Percentiles rank a stretch among this genome's conserved stretches.
These are phyloP conservation scores for Pristionchus pacificus DNA, from an alignment of 1,140 invertebrate species.

Conservation along the genomic window DNA sequence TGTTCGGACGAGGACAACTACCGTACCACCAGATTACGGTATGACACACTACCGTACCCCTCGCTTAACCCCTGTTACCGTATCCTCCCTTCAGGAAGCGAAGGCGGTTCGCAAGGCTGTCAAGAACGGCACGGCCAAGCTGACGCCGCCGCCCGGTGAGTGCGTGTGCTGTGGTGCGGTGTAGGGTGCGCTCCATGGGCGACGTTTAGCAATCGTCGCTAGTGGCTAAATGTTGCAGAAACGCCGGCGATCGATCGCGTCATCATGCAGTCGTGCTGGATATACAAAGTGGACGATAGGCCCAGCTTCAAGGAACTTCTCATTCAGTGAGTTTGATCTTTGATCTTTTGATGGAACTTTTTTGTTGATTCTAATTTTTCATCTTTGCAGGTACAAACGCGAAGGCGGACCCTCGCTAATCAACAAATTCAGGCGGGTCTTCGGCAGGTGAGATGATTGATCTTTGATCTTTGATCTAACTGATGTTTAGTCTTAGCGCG, in stretches of 20 bases:
- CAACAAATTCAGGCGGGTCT: too few species aligned
- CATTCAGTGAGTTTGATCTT: too few species aligned
- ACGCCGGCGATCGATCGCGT: background rate
- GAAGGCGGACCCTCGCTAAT: too few species aligned
- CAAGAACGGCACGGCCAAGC: background rate
- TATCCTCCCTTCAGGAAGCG: background rate
- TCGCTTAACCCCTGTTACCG: background rate
- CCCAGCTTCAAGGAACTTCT: background rate
- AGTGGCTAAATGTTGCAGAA: background rate
- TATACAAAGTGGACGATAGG: background rate
- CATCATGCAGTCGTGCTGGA: background rate
- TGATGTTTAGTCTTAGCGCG: too few species aligned
- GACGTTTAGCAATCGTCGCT: background rate
- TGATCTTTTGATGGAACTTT: too few species aligned
- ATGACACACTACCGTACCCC: background rate
- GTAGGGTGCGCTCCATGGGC: too few species aligned
- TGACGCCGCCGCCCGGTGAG: too few species aligned
- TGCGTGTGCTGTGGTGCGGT: too few species aligned
- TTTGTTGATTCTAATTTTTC: too few species aligned
- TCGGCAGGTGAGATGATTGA: too few species aligned
- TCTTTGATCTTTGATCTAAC: too few species aligned
- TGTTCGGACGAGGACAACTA: constrained; percentile 15
- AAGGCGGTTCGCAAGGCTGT: background rate
- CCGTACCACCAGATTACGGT: constrained; percentile 1
- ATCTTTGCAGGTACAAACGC: too few species aligned